A percentile compares a stretch with the other conserved stretches of the same genome.
Evolutionary conservation across 2,797 vertebrate genomes (phyloP).

Genomic region (Linurgus olivaceus): DNA sequence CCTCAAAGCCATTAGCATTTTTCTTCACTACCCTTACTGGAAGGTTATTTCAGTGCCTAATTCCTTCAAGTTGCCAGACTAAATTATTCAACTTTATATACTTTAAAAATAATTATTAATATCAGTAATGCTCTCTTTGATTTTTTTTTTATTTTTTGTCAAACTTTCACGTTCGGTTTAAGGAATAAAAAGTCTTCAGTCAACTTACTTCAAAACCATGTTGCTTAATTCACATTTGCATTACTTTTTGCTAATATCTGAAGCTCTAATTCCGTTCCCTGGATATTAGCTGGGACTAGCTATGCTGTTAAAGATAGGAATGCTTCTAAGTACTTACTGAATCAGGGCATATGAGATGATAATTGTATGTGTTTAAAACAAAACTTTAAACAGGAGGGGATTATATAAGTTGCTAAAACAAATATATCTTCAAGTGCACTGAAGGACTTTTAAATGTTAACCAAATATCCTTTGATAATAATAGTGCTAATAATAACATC

Average conservation of each 20-base stretch:
- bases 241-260: slow-evolving; percentile 67
- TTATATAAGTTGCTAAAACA: slow-evolving; percentile 64
- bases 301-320: slow-evolving; percentile 66
- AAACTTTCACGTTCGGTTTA: neutral
- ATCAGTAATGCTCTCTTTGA: slow-evolving; percentile 43
- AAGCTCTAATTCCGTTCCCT: slow-evolving; percentile 67
- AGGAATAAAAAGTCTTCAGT: slow-evolving; percentile 46
- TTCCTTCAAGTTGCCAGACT: neutral
- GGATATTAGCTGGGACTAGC: slow-evolving; percentile 46
- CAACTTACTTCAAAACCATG: slow-evolving; percentile 61
- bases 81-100: slow-evolving; percentile 30
- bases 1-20: neutral
- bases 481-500: slow-evolving; percentile 30
- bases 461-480: slow-evolving; percentile 47
- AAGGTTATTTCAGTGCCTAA: slow-evolving; percentile 21
- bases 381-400: slow-evolving; percentile 62
- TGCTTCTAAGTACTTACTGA: slow-evolving; percentile 58
- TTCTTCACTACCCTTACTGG: neutral
- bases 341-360: slow-evolving; percentile 57
- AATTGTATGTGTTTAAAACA: slow-evolving; percentile 66
- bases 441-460: slow-evolving; percentile 61
- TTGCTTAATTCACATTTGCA: slow-evolving; percentile 69
- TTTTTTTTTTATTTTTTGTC: neutral
- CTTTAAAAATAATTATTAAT: slow-evolving; percentile 16
- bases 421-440: slow-evolving; percentile 58